Evolutionary conservation across 2,797 vertebrate species (phyloP), one percentile per base, ranked within the genome.

Genomic region (Helarctos malayanus): DNA sequence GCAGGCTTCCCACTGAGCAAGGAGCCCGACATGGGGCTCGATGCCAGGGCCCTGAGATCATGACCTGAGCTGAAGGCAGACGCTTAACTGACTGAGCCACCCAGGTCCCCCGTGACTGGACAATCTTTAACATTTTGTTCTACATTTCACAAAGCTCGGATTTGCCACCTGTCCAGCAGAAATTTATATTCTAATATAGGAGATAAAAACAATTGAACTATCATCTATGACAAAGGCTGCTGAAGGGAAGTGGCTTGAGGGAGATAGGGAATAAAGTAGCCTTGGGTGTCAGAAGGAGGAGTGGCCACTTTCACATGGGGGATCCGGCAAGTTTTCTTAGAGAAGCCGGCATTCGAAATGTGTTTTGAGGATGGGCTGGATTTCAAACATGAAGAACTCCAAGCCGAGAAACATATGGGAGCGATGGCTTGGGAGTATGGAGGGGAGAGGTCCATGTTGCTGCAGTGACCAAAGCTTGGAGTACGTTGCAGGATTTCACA

Each of bases 351-450:
- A 23, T 81, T 75, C 59, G 54, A 94, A 47, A 29, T 78, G 4
- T 69, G 10, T 71, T 47, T 71, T 25, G 19, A 84, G 73, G 12
- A 5, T 52, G 8, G 25, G 7, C 23, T 5, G 35, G 0, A 65
- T 47, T 85, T 87, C 25, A 45, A 15, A 65, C 15, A 29, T 19
- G 68, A 27, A 29, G 35, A 47, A 23, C 4, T 10, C 8, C 0
- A 6, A 11, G 25, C 35, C 18, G 65, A 68, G 38, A 32, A 18
- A 41, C 29, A 7, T 5, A 1, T 32, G 29, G 54, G 41, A 49
- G 15, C n/a, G 3, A 12, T 29, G n/a, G 15, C 35, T 0, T 2
- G 15, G 38, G 61, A 21, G 1, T 3, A 15, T 3, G 8, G 25
- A 56, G 25, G n/a, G 49, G 29, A 41, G 52, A 25, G 6, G 29